Conservation (phyloP, 2,113 vertebrate species). For the Euleptes europaea region DNA sequence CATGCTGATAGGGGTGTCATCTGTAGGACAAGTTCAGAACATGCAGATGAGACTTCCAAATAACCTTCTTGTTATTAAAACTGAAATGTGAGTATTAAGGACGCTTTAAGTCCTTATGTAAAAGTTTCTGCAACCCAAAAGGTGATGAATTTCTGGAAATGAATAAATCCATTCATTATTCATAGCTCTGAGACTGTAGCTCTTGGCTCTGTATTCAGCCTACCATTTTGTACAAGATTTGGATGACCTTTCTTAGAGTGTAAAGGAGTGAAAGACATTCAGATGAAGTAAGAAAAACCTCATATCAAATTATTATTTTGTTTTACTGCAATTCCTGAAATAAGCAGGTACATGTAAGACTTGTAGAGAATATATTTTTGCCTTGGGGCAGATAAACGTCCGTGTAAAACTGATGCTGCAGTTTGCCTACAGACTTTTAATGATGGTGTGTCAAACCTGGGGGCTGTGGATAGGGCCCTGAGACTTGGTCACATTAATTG, state of each 20-base stretch:
- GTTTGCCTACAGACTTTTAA: too few species aligned
- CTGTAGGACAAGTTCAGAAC: background rate
- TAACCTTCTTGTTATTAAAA: slow-evolving; percentile 38
- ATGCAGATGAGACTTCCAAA: slow-evolving; percentile 42
- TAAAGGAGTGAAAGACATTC: slow-evolving; percentile 13
- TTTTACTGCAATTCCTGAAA: slow-evolving; percentile 30
- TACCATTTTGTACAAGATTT: slow-evolving; percentile 47
- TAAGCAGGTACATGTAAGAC: slow-evolving; percentile 25
- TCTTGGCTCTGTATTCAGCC: slow-evolving; percentile 63
- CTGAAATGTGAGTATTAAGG: slow-evolving; percentile 34
- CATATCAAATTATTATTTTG: background rate
- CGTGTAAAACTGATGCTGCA: background rate
- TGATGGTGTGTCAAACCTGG: too few species aligned
- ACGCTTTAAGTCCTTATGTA: slow-evolving; percentile 45
- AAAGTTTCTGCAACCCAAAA: slow-evolving; percentile 28
- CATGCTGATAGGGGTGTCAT: background rate
- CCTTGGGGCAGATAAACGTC: slow-evolving; percentile 11
- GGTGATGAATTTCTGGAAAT: background rate
- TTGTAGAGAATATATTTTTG: background rate
- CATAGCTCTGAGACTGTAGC: slow-evolving; percentile 37
- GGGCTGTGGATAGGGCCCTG: too few species aligned
- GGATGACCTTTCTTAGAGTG: slow-evolving; percentile 37
- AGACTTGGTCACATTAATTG: background rate
- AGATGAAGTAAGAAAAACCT: slow-evolving; percentile 2
- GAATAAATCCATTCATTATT: slow-evolving; percentile 48